Percentiles rank a stretch among this genome's conserved stretches.
Evolutionary conservation across 2,113 vertebrate genomes (phyloP).

Genomic region (Oenanthe oenanthe): DNA sequence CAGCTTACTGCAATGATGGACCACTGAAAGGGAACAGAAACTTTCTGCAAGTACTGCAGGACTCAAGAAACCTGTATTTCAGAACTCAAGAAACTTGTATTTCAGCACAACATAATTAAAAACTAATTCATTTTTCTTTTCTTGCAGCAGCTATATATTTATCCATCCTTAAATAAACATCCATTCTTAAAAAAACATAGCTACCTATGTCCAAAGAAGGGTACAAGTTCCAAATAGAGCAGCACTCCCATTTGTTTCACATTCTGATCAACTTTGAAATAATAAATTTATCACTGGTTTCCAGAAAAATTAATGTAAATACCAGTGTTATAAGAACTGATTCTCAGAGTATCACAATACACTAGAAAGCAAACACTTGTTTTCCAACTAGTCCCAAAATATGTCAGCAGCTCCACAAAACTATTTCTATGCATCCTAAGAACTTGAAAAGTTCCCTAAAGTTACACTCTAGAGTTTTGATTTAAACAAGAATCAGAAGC

Average conservation of each 20-base stretch:
- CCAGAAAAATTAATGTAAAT: background rate
- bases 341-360: background rate
- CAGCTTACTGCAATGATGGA: background rate
- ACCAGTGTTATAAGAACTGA: background rate
- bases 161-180: background rate
- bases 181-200: background rate
- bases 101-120: background rate
- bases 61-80: background rate
- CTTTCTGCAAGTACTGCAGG: background rate
- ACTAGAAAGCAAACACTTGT: background rate
- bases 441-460: background rate
- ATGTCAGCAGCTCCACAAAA: background rate
- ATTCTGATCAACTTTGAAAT: background rate
- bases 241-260: background rate
- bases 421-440: background rate
- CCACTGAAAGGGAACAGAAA: background rate
- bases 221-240: background rate
- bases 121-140: background rate
- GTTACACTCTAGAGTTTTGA: background rate
- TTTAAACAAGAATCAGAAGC: background rate
- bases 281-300: background rate
- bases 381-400: background rate
- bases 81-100: background rate
- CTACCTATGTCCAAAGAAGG: background rate
- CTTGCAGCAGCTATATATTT: background rate